Percentiles rank a stretch among this genome's conserved stretches.
These are phyloP conservation scores for Acrobasis suavella DNA, from an alignment of 2,888 invertebrate species.

Conservation along the genomic window DNA sequence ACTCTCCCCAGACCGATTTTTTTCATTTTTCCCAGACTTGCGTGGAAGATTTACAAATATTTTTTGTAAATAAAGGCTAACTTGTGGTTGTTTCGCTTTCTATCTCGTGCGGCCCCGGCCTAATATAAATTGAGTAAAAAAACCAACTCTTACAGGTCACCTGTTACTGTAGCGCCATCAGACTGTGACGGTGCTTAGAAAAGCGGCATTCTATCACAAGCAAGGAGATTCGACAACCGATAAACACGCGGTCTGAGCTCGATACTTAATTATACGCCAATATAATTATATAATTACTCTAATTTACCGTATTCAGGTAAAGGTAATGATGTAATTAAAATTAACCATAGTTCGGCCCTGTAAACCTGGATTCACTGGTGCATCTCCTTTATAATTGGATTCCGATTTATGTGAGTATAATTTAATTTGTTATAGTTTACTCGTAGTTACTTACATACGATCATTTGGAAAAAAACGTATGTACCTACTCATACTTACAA, in stretches of 20 bases:
- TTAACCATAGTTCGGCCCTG: conserved; percentile 7
- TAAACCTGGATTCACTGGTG: not conserved
- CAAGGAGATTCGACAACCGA: conserved; percentile 18
- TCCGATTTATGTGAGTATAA: conserved; percentile 11
- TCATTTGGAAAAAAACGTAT: not conserved
- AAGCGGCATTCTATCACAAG: conserved; percentile 18
- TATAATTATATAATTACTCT: not conserved
- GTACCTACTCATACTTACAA: too few relatives aligned
- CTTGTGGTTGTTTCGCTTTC: conserved; percentile 2
- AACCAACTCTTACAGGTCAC: conserved; percentile 17
- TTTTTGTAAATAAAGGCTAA: not conserved
- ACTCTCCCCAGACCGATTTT: too few relatives aligned
- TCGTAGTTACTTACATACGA: not conserved
- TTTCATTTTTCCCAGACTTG: too few relatives aligned
- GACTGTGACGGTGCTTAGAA: conserved; percentile 26
- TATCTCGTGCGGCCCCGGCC: conserved; percentile 8
- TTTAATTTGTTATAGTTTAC: not conserved
- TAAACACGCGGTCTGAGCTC: not conserved
- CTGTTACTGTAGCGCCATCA: conserved; percentile 7
- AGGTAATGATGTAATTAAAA: conserved; percentile 11
- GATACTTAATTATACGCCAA: conserved; percentile 12
- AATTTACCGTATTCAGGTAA: conserved; percentile 7
- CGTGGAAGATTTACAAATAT: not conserved
- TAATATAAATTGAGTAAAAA: conserved; percentile 17
- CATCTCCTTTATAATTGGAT: conserved; percentile 10